Evolutionary conservation across 1,140 invertebrate genomes (phyloP), one percentile per base, ranked within the genome.

Genomic region (Achroia grisella): DNA sequence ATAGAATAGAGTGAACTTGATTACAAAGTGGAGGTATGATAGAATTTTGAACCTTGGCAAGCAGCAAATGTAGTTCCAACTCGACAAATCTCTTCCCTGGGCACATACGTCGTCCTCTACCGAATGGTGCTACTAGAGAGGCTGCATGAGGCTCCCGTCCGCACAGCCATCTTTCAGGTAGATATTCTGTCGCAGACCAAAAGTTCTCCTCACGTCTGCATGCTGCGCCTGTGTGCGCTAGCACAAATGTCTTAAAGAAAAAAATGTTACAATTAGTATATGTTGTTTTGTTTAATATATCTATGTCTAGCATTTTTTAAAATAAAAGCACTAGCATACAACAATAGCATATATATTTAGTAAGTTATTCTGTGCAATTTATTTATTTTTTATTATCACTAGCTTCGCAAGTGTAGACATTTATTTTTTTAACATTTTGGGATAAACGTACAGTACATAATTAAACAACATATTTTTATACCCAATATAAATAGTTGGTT

Each of bases 151-250:
- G 72, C 14, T 86, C 69, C 4, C 75, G 74, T 5, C 77, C 59
- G 17, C 88, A 76, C 10, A 97, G 71, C 96, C 93, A 98, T 33
- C 93, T 88, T 81, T 95, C 95, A 5, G 96, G 96, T 8, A 89
- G 69, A 68, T 92, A 98, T 46, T 92, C 84, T 28, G 88, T 75
- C 2, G 95, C 92, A 35, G 93, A 85, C 48, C 89, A 89, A 79
- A 94, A 98, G 77, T 96, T 94, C 32, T 89, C 79, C n/a, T 94
- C 90, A 13, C 91, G 88, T 40, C 91, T 82, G 59, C 94, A 95
- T 0, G 95, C 93, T 10, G 95, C 89, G 81, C 92, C 93, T 1
- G 93, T 96, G 57, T 97, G 94, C 29, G 94, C 91, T 17, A 97
- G 85, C 1, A 98, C 90, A 2, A 96, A 92, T 1, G 93, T 96